Percentiles rank a stretch among this genome's conserved stretches.
Conservation (phyloP, 2,797 vertebrate genomes). For the Danio tinwini region DNA sequence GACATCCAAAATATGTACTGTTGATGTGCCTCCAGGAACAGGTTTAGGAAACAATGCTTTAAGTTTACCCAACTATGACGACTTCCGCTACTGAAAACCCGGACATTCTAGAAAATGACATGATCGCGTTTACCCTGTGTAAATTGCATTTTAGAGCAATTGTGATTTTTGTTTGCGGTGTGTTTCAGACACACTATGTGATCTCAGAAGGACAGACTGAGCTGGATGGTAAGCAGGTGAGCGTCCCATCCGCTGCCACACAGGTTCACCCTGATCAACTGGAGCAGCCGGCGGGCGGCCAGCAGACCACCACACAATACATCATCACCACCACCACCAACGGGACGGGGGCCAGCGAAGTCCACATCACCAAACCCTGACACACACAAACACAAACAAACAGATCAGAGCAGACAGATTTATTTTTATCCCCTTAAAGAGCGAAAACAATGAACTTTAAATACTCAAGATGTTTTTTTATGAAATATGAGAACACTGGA, state of each 20-base stretch:
- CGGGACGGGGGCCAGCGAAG: constrained; percentile 82
- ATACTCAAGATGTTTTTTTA: constrained; percentile 28
- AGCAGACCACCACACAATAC: constrained; percentile 89
- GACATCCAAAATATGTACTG: no score
- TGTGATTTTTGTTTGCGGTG: not conserved
- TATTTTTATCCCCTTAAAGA: constrained; percentile 32
- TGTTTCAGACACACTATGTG: constrained; percentile 90
- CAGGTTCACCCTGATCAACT: constrained; percentile 80
- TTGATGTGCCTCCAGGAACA: no score
- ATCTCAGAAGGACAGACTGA: constrained; percentile 93
- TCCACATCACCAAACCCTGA: constrained; percentile 92
- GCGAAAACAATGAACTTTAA: constrained; percentile 8
- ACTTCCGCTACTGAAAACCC: no score
- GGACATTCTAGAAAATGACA: no score
- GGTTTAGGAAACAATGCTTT: no score
- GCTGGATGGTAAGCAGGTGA: constrained; percentile 86
- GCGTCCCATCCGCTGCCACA: constrained; percentile 70
- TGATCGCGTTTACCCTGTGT: no score
- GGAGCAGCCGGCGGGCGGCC: constrained; percentile 80
- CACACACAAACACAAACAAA: no score
- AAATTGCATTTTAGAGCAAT: not conserved
- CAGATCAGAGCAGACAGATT: constrained; percentile 5
- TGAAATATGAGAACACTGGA: constrained; percentile 29
- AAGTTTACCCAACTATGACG: no score
- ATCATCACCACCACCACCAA: constrained; percentile 95